phyloP scores from a whole-genome alignment of 2,113 vertebrate genomes.

The Phrynocephalus versicolor region DNA sequence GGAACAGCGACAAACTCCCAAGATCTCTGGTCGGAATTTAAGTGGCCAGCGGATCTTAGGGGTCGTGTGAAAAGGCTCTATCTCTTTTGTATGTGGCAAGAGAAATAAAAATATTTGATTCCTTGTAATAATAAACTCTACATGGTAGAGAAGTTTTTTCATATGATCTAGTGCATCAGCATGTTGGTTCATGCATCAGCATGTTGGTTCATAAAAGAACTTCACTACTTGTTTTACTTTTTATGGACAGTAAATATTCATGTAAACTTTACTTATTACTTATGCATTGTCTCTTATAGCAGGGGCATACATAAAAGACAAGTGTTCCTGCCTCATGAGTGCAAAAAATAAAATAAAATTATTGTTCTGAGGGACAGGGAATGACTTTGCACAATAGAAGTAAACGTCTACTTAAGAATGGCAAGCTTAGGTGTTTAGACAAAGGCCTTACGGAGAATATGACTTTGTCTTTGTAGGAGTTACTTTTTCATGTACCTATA shows the following conservation, averaged over 20 bases:
- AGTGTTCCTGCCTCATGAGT: no score
- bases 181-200: background rate
- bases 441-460: background rate
- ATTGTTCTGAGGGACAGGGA: background rate
- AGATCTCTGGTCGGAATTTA: no score
- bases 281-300: background rate
- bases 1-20: no score
- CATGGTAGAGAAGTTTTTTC: background rate
- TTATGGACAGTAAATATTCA: background rate
- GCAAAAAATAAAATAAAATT: no score
- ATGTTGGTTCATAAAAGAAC: background rate
- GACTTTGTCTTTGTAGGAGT: background rate
- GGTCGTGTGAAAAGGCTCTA: no score
- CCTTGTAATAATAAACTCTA: background rate
- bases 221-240: background rate
- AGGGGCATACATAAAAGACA: background rate
- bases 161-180: no score
- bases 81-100: no score
- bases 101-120: no score
- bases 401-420: background rate
- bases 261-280: background rate
- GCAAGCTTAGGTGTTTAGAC: background rate
- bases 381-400: background rate
- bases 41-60: no score
- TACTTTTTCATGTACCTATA: background rate